Evolutionary conservation across 1,140 invertebrate species (phyloP).

Genomic region (Lepidostoma basale): DNA sequence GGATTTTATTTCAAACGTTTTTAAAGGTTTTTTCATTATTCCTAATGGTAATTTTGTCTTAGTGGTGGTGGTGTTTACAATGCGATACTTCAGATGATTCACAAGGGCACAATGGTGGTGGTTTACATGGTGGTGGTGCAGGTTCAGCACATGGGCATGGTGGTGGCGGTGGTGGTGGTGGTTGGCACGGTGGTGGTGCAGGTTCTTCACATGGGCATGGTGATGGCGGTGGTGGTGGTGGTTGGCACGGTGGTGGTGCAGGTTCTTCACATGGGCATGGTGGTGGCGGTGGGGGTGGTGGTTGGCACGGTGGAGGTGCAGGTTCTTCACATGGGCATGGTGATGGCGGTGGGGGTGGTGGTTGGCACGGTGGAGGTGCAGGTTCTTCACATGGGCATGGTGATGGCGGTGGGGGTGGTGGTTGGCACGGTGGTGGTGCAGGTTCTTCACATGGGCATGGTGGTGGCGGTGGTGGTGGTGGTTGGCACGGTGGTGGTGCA

Average conservation of each 20-base stretch:
- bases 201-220: no score
- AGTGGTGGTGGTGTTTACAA: not conserved
- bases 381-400: no score
- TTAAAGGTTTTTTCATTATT: no score
- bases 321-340: no score
- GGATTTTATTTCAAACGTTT: no score
- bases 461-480: no score
- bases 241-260: not conserved
- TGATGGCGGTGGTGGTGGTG: not conserved
- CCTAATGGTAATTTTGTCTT: not conserved
- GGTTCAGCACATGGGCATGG: not conserved
- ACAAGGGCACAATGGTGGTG: no score
- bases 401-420: not conserved
- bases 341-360: no score
- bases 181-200: not conserved
- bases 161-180: slow-evolving; percentile 3
- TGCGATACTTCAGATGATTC: not conserved
- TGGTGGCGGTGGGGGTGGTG: not conserved
- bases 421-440: not conserved
- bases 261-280: not conserved
- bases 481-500: no score
- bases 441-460: not conserved
- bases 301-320: not conserved
- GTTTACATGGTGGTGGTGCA: not conserved
- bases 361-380: no score